These are phyloP conservation scores for Mellivora capensis DNA, from an alignment of 2,113 vertebrate species.

Conservation along the genomic window DNA sequence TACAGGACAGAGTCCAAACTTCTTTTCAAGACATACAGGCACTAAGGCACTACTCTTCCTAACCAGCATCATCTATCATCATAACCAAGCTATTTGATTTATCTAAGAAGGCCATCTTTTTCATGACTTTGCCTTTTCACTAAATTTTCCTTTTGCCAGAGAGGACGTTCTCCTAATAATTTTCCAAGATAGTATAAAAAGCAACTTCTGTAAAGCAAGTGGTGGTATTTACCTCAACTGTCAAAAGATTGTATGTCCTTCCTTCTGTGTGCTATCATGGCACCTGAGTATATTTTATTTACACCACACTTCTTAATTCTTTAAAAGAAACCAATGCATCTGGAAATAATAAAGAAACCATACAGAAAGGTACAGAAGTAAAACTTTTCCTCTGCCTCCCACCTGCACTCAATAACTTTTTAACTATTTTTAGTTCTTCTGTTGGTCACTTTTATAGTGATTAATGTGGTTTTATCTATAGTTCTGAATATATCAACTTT, in stretches of 20 bases:
- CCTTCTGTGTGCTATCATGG: background rate
- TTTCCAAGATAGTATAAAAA: background rate
- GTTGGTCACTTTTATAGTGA: constrained; percentile 13
- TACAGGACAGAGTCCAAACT: background rate
- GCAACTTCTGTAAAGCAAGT: background rate
- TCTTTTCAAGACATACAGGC: background rate
- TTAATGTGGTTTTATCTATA: background rate
- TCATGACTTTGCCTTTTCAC: background rate
- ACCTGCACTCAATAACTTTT: background rate
- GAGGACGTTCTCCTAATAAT: background rate
- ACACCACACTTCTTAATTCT: background rate
- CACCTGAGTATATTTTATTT: background rate
- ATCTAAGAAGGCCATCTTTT: background rate
- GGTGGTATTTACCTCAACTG: background rate
- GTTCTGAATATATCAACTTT: background rate
- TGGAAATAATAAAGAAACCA: background rate
- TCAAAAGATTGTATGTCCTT: background rate
- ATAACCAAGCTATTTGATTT: background rate
- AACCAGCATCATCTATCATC: background rate
- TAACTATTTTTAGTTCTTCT: constrained; percentile 14
- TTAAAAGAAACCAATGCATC: background rate
- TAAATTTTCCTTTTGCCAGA: background rate
- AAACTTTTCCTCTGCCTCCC: background rate
- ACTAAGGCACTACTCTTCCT: background rate
- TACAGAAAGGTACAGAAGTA: background rate